Evolutionary conservation across 2,888 invertebrate species (phyloP), one percentile per base, ranked within the genome.

Genomic region (Erpobdella octoculata): DNA sequence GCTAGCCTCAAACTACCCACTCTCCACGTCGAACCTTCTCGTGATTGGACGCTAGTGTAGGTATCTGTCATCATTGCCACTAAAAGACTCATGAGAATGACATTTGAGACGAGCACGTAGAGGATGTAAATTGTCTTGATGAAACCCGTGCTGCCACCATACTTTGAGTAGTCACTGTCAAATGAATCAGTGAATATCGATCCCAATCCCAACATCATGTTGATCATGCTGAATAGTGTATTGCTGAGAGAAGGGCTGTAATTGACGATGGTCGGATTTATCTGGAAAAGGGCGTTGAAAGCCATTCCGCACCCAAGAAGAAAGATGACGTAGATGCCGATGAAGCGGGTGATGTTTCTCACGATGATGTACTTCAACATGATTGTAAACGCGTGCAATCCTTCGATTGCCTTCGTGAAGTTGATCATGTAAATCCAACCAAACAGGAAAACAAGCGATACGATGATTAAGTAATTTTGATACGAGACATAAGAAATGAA

Each of bases 181-280:
- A 80, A 78, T 15, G 71, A 65, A 36, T 76, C 78, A 35, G 66
- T 73, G 18, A 78, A 78, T 67, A 80, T 78, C 64, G 79, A 78
- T 0, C 74, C 79, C 78, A 80, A 80, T 2, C 82, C 82, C 1
- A 82, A 75, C 81, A 82, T 80, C 72, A 81, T 74, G 73, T 81
- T 81, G 72, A 82, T 82, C 5, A 78, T 76, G 25, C 78, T 73
- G 73, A 80, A 82, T 9, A 81, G 72, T 0, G 81, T 79, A 71
- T 79, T 76, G 15, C 76, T 75, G 0, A 78, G 76, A 15, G 74
- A 76, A 0, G 76, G 71, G 71, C 78, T 80, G 9, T 73, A 74
- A n/a, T 74, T 71, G 0, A 75, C 73, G 31, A 79, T 71, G 21
- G 41, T 73, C 0, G 73, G 38, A 0, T 78, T 76, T 31, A 78